Evolutionary conservation across 2,888 invertebrate genomes (phyloP).

Genomic region (Lithophane leautieri): DNA sequence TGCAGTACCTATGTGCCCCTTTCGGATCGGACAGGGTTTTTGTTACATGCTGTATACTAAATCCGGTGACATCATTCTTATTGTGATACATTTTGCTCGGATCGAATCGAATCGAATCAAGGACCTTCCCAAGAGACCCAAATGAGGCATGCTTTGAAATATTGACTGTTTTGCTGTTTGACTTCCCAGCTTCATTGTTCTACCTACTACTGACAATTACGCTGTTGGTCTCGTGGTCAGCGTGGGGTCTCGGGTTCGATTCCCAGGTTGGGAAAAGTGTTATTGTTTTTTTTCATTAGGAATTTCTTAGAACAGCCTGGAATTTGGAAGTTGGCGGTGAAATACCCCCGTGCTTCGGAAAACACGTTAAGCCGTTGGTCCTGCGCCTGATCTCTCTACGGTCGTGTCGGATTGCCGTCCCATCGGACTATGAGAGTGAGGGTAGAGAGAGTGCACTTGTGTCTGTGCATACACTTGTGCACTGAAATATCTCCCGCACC

Average conservation of each 20-base stretch:
- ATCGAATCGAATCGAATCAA: background rate
- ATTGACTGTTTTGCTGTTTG: background rate
- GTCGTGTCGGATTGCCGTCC: background rate
- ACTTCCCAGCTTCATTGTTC: no score
- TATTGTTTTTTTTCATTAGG: background rate
- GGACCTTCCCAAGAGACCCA: background rate
- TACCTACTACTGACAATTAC: no score
- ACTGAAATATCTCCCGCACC: background rate
- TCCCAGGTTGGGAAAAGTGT: background rate
- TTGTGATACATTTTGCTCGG: constrained; percentile 15
- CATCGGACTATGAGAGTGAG: background rate
- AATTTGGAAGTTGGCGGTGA: background rate
- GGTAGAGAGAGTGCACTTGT: background rate
- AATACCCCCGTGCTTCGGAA: background rate
- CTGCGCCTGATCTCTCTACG: background rate
- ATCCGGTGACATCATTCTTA: constrained; percentile 39
- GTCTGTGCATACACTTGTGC: background rate
- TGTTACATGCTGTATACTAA: no score
- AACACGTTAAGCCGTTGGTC: background rate
- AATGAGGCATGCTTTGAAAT: background rate
- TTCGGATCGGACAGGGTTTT: no score
- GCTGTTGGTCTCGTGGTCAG: background rate
- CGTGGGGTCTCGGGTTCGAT: background rate
- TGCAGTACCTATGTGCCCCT: no score
- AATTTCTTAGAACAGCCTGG: background rate